phyloP scores from a whole-genome alignment of 2,888 invertebrate genomes.

The Spodoptera picta region DNA sequence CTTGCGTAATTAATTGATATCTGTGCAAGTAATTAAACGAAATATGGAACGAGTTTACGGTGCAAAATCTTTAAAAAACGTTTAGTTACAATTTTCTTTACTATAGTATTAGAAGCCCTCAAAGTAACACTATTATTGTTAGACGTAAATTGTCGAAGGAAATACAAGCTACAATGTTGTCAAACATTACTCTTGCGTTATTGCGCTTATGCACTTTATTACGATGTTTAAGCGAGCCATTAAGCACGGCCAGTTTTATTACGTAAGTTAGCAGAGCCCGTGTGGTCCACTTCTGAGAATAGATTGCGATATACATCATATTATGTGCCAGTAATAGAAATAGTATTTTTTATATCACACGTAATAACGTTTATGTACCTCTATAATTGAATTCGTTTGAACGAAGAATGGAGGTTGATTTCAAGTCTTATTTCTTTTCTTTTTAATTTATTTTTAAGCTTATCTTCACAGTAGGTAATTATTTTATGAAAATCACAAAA shows the following conservation, averaged over 20 bases:
- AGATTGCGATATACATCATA: conserved; percentile 5
- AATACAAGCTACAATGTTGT: conserved; percentile 37
- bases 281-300: conserved; percentile 25
- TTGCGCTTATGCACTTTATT: conserved; percentile 44
- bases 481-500: too few species aligned
- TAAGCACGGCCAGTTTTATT: conserved; percentile 38
- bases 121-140: conserved; percentile 3
- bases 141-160: conserved; percentile 20
- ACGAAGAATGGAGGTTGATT: too few species aligned
- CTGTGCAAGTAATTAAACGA: too few species aligned
- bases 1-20: too few species aligned
- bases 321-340: neutral
- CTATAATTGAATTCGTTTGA: too few species aligned
- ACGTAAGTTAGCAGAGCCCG: conserved; percentile 25
- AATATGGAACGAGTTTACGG: too few species aligned
- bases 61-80: too few species aligned
- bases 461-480: too few species aligned
- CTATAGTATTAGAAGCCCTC: too few species aligned
- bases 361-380: neutral
- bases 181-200: conserved; percentile 40
- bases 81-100: too few species aligned
- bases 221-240: conserved; percentile 42
- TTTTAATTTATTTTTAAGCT: too few species aligned
- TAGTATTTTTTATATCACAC: neutral
- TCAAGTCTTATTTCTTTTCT: too few species aligned